A percentile compares a stretch with the other conserved stretches of the same genome.
These are phyloP conservation scores for Tachina lurida DNA, from an alignment of 2,888 invertebrate species.

Conservation along the genomic window DNA sequence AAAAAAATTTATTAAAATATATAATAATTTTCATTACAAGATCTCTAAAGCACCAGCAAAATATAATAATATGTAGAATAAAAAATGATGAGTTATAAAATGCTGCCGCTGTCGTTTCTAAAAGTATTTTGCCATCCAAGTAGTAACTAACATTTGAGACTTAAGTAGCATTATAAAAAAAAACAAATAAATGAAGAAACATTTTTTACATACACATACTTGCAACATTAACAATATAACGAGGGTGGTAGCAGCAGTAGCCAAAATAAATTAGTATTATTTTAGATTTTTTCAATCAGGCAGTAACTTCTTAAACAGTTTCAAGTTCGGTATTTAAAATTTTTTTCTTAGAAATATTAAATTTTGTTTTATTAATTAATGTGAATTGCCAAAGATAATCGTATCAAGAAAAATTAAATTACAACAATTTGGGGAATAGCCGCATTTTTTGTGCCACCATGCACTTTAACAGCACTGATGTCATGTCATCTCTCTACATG, in stretches of 20 bases:
- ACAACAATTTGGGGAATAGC: no score
- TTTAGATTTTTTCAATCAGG: no score
- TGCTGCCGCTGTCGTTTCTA: constrained; percentile 46
- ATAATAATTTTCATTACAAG: constrained; percentile 63
- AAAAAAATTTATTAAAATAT: constrained; percentile 62
- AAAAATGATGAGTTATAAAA: constrained; percentile 45
- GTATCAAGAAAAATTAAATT: no score
- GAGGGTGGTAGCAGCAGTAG: background rate
- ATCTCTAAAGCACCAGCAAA: constrained; percentile 30
- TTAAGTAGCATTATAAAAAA: constrained; percentile 28
- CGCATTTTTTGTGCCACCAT: no score
- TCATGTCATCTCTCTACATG: no score
- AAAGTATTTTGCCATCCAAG: background rate
- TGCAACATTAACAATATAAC: background rate
- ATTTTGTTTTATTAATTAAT: no score
- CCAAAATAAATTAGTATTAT: background rate
- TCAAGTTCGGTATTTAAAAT: no score
- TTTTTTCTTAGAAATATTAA: no score
- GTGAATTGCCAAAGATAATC: no score
- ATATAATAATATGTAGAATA: background rate
- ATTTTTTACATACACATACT: background rate
- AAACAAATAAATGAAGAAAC: background rate
- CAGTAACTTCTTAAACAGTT: no score
- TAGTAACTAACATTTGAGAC: constrained; percentile 6
- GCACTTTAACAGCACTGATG: no score